These are phyloP conservation scores for Geothlypis trichas DNA, from an alignment of 2,113 vertebrate genomes.

Conservation along the genomic window DNA sequence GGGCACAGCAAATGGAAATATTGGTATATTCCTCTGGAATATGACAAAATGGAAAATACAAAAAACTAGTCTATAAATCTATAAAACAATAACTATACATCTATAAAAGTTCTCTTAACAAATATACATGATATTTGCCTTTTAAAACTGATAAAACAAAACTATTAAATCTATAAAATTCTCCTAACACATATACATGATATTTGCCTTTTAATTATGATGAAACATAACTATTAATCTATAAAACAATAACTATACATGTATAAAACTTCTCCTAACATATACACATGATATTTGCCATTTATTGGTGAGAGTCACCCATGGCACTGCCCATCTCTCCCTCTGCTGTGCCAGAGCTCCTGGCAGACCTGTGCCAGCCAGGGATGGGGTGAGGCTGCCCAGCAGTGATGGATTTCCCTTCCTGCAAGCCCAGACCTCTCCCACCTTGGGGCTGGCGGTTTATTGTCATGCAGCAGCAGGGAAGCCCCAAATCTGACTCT, in stretches of 20 bases:
- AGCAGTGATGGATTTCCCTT: background rate
- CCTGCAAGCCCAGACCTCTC: background rate
- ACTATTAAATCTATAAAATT: too few species aligned
- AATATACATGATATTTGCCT: too few species aligned
- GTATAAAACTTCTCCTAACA: too few species aligned
- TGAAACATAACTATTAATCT: too few species aligned
- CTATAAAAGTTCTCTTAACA: background rate
- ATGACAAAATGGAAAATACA: background rate
- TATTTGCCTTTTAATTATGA: too few species aligned
- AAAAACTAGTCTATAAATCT: background rate
- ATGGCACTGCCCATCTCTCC: background rate
- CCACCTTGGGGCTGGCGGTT: background rate
- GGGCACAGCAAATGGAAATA: background rate
- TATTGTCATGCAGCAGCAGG: background rate
- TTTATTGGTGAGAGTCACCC: background rate
- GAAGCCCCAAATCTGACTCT: background rate
- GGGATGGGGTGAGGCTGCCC: background rate
- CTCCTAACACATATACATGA: too few species aligned
- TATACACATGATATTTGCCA: background rate
- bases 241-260: too few species aligned
- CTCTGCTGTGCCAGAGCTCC: background rate
- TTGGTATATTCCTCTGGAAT: background rate
- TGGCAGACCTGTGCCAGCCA: background rate
- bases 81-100: too few species aligned
- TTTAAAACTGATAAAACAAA: too few species aligned